Conservation (phyloP, 1,140 invertebrate genomes). For the Bombus fervidus region DNA sequence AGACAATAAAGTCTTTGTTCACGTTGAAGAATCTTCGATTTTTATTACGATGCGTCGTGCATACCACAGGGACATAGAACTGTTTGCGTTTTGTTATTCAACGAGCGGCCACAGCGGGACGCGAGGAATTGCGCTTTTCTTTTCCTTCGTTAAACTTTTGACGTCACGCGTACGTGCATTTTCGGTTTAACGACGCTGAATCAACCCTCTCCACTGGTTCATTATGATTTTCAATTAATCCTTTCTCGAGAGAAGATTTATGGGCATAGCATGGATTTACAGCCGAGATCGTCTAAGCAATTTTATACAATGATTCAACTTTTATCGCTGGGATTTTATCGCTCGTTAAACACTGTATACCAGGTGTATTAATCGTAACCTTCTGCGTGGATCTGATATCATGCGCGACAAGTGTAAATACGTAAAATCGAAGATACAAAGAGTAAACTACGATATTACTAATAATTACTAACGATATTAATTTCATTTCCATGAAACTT, state of each 20-base stretch:
- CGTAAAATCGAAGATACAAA: too few relatives aligned
- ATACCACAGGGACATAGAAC: not conserved
- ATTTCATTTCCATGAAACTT: too few relatives aligned
- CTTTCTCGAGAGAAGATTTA: not conserved
- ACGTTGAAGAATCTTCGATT: not conserved
- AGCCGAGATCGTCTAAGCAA: not conserved
- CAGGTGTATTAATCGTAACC: not conserved
- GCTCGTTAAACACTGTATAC: not conserved
- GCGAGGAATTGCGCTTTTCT: slow-evolving; percentile 7
- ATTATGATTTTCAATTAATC: not conserved
- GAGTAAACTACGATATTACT: too few relatives aligned
- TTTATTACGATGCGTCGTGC: slow-evolving; percentile 32
- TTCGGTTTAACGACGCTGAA: slow-evolving; percentile 33
- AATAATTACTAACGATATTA: too few relatives aligned
- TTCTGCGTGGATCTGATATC: not conserved
- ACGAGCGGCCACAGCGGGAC: not conserved
- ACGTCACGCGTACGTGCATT: slow-evolving; percentile 40
- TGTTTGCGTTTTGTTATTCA: slow-evolving; percentile 31
- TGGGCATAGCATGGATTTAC: not conserved
- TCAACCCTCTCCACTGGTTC: not conserved
- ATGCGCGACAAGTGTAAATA: not conserved
- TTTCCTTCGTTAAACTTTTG: slow-evolving; percentile 42
- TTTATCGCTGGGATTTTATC: not conserved
- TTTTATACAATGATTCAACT: not conserved
- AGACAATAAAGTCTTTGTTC: slow-evolving; percentile 22